Evolutionary conservation across 2,113 vertebrate genomes (phyloP).

Genomic region (Platycercus adscitus): DNA sequence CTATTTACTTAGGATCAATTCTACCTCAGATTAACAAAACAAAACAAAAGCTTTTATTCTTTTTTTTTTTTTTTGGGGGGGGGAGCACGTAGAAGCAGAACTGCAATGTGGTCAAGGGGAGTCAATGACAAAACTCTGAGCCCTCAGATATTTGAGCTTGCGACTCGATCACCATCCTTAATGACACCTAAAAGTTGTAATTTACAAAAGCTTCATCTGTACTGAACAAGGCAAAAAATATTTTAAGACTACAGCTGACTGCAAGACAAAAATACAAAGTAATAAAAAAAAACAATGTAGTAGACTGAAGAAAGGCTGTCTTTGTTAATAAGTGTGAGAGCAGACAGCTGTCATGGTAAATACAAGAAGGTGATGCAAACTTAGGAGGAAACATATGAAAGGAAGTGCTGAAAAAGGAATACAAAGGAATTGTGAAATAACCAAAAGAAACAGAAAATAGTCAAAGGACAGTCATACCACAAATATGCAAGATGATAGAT

Average conservation of each 20-base stretch:
- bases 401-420: neutral
- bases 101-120: neutral
- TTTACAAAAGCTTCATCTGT: fast-evolving
- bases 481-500: neutral
- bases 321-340: neutral
- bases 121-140: neutral
- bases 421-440: neutral
- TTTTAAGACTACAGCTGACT: neutral
- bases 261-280: neutral
- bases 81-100: neutral
- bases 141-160: neutral
- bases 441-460: neutral
- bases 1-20: neutral
- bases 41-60: neutral
- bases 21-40: neutral
- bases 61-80: no score
- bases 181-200: neutral
- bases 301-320: neutral
- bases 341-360: neutral
- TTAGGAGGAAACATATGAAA: neutral
- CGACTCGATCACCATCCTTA: neutral
- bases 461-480: neutral
- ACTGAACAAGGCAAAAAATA: neutral
- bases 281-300: neutral
- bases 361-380: neutral